Percentiles rank a stretch among this genome's conserved stretches.
Conservation (phyloP, 2,797 vertebrate genomes). For the Girardinus metallicus region DNA sequence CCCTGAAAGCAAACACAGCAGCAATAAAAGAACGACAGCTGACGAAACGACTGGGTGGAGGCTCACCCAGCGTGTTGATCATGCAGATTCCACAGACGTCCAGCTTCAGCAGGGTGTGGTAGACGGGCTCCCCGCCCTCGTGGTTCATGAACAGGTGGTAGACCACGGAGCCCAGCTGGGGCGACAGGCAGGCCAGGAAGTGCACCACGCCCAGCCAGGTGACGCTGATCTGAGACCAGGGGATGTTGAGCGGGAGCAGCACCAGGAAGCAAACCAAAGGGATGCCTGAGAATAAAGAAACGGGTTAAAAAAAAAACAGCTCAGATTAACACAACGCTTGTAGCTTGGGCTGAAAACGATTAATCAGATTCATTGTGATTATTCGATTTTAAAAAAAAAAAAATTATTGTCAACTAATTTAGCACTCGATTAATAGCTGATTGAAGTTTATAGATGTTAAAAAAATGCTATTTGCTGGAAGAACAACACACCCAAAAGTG, state of each 20-base stretch:
- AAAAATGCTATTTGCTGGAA: no score
- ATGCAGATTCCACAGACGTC: constrained; percentile 95
- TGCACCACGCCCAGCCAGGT: constrained; percentile 92
- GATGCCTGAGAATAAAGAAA: constrained; percentile 73
- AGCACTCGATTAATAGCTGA: no score
- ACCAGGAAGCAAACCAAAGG: constrained; percentile 90
- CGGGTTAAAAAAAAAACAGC: neutral
- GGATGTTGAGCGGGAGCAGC: constrained; percentile 90
- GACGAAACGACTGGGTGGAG: neutral
- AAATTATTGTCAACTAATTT: no score
- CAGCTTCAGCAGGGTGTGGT: constrained; percentile 90
- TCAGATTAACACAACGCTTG: neutral
- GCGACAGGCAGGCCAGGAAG: constrained; percentile 90
- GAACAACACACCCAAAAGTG: no score
- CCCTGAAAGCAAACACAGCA: constrained; percentile 26
- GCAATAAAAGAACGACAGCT: constrained; percentile 20
- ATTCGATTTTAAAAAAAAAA: no score
- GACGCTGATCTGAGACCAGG: constrained; percentile 90
- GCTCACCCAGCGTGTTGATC: constrained; percentile 91
- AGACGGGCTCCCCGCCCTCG: constrained; percentile 88
- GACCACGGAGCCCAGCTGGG: constrained; percentile 90
- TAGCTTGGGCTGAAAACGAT: no score
- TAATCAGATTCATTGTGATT: no score
- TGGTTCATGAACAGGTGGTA: constrained; percentile 98
- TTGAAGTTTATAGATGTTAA: no score